Evolutionary conservation across 2,888 invertebrate genomes (phyloP).

Genomic region (Acrobasis consociella): DNA sequence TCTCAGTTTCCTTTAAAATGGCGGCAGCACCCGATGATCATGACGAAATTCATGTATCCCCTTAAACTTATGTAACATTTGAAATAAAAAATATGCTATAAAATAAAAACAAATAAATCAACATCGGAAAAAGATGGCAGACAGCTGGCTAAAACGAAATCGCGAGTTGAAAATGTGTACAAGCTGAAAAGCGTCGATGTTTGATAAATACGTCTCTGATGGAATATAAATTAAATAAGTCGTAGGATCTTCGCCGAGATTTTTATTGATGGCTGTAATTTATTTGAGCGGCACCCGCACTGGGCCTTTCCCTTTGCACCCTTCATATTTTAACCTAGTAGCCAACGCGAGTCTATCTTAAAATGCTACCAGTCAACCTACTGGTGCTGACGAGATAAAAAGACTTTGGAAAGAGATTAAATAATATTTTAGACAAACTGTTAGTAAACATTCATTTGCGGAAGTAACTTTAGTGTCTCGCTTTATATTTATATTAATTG

Average conservation of each 20-base stretch:
- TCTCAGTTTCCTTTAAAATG: too few species aligned
- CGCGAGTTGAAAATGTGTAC: slow-evolving; percentile 41
- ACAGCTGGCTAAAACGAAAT: slow-evolving; percentile 38
- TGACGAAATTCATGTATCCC: too few species aligned
- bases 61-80: too few species aligned
- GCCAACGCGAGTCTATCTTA: not conserved
- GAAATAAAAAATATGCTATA: not conserved
- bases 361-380: too few species aligned
- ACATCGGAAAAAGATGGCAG: slow-evolving; percentile 1
- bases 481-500: too few species aligned
- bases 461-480: too few species aligned
- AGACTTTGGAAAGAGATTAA: too few species aligned
- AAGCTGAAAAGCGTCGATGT: slow-evolving; percentile 59
- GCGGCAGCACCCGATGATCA: too few species aligned
- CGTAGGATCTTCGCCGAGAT: slow-evolving; percentile 74
- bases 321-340: not conserved
- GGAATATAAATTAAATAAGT: slow-evolving; percentile 82
- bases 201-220: slow-evolving; percentile 77
- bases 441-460: too few species aligned
- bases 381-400: too few species aligned
- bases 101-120: slow-evolving; percentile 3
- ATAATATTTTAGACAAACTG: too few species aligned
- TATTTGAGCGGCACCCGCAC: slow-evolving; percentile 79
- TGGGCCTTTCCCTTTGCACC: slow-evolving; percentile 52
- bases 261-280: slow-evolving; percentile 82